Conservation (phyloP, 2,888 invertebrate species). For the Minunthozetes semirufus region DNA sequence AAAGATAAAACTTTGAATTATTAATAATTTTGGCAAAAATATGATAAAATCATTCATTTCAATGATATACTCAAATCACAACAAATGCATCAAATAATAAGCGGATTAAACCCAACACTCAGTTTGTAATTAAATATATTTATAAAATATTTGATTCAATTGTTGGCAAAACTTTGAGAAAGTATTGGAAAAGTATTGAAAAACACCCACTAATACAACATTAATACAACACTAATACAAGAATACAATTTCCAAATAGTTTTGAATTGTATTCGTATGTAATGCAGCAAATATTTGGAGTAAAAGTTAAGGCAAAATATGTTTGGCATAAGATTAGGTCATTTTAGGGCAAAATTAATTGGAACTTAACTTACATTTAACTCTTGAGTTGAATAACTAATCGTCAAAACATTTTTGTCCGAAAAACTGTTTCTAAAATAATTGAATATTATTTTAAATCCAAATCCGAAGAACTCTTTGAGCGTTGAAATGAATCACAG, state of each 20-base stretch:
- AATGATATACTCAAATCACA: background rate
- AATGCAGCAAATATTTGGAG: background rate
- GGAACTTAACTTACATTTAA: slow-evolving; percentile 11
- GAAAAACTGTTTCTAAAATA: background rate
- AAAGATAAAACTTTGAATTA: background rate
- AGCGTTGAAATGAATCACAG: background rate
- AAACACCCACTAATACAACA: background rate
- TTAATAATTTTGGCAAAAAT: background rate
- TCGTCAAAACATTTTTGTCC: background rate
- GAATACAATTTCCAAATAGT: too few species aligned
- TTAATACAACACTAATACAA: too few species aligned
- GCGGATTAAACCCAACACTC: background rate
- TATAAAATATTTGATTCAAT: background rate
- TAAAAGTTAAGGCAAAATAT: background rate
- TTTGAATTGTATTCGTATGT: too few species aligned
- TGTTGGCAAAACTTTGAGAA: background rate
- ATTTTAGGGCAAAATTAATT: background rate
- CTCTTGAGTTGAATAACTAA: background rate
- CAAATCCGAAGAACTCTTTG: background rate
- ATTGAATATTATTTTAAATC: background rate
- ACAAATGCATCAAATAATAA: background rate
- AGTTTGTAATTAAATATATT: background rate
- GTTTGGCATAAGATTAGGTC: too few species aligned
- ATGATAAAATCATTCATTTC: background rate
- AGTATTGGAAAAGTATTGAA: background rate